Base-by-base conservation (phyloP, 1,140 invertebrate species). In the Phocides pigmalion region DNA sequence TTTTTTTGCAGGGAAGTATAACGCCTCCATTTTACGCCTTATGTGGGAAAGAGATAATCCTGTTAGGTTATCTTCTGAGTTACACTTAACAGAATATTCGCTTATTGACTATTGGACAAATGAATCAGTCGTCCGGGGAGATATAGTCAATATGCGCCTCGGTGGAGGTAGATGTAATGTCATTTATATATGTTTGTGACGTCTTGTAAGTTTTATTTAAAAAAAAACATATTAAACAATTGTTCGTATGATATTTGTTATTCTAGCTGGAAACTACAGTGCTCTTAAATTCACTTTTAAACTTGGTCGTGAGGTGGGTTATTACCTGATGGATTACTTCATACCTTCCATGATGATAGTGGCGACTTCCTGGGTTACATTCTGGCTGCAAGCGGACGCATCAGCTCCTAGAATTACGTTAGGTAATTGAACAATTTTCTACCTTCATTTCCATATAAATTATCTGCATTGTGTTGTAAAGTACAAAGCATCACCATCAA, bases 241-340 rank as follows among this genome's bases (percentile, higher is more conserved):
- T 61, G 20, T 37, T 4, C 42, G 20, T 54, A n/a, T 49, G n/a
- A 17, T 28, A 50, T 65, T 8, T 64, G 58, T 58, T 75, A 8
- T 94, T 94, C 49, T 88, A 97, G 96, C 94, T 74, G 96, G 96
- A 12, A 96, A 97, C 79, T 97, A 96, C 87, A 97, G 96, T 76
- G 94, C 95, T 0, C 92, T 97, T 19, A 95, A 93, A 35, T 96
- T 97, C 68, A 94, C 94, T 3, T 97, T 97, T 65, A 95, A 95
- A 75, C 81, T 97, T 9, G 94, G 94, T 0, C 93, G 97, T 20
- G 95, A 97, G 91, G 95, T 97, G 70, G 97, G 97, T 41, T 97
- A 97, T 81, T 97, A 98, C 73, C 92, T 98, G 46, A 96, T 98
- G 94, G 97, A 98, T 70, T 98, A 97, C 77, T 98, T 97, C 71